phyloP scores from a whole-genome alignment of 2,888 invertebrate species.

The Proisotoma minuta region DNA sequence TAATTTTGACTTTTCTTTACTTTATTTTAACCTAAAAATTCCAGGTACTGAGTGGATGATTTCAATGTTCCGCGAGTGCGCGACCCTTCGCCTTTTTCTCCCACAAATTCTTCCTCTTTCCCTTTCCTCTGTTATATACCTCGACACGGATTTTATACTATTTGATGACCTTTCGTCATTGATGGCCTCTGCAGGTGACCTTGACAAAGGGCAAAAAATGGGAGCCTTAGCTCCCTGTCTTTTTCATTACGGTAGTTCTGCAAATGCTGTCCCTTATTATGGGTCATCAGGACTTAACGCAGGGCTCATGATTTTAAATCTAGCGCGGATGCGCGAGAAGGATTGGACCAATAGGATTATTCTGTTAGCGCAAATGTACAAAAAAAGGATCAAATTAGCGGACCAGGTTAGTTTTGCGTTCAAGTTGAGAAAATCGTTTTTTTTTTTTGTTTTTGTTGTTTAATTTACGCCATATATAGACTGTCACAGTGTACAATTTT shows the following conservation, averaged over 20 bases:
- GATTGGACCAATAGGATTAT: conserved; percentile 50
- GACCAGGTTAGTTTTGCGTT: conserved; percentile 50
- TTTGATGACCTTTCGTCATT: conserved; percentile 48
- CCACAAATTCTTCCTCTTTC: conserved; percentile 48
- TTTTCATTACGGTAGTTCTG: conserved; percentile 52
- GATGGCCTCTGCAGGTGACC: conserved; percentile 19
- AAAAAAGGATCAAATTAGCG: conserved; percentile 51
- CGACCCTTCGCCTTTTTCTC: conserved; percentile 47
- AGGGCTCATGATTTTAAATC: conserved; percentile 54
- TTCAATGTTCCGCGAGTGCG: conserved; percentile 46
- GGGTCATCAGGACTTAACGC: conserved; percentile 53
- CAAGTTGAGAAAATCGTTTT: no score
- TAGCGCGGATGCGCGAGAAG: conserved; percentile 51
- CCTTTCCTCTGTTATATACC: conserved; percentile 51
- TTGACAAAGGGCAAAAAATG: conserved; percentile 37
- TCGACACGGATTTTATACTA: conserved; percentile 54
- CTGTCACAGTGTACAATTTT: no score
- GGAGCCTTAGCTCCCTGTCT: conserved; percentile 52
- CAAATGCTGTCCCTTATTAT: conserved; percentile 53
- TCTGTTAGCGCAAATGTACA: conserved; percentile 50
- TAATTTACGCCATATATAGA: no score
- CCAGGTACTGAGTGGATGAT: no score
- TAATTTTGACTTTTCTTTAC: no score
- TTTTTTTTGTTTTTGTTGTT: no score
- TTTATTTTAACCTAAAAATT: no score